Base-by-base conservation (phyloP, 2,797 vertebrate genomes). In the Ataeniobius toweri region DNA sequence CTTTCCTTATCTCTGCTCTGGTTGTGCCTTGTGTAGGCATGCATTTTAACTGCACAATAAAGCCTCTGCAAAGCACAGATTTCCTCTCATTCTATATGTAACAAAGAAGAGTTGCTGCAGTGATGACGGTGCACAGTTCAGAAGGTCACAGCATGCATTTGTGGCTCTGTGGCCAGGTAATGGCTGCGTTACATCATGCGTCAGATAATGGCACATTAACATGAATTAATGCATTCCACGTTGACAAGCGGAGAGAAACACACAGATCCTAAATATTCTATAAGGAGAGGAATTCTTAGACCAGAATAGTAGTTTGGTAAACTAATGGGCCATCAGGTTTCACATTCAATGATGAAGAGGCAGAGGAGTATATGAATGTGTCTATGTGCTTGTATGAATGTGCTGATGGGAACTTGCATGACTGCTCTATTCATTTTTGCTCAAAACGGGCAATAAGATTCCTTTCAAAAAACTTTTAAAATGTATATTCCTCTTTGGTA, bases 181-280 rank as follows among this genome's bases (percentile, higher is more conserved):
- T 91, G 78, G 89, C 82, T 78, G 76, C 80, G 90, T 93, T 93
- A 91, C 93, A 94, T 95, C 93, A 94, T 77, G 83, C 92, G 83
- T 93, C 92, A 92, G 89, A 94, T 93, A 93, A 93, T 90, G 92
- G 89, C 79, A 89, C 90, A 93, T 93, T 91, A 91, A 86, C 85
- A 92, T 95, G 92, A 94, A 94, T 31, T 94, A 93, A 95, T 92
- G 93, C 86, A 93, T 89, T 82, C 65, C 80, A 59, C 89, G 91
- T 93, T 94, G 93, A 94, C 93, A 91, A 86, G 91, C 18, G 58
- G 73, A 80, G 89, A 75, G 89, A 88, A 93, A 92, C 88, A 85
- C 85, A 91, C 84, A 79, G 69, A 88, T 89, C 91, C 87, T 92
- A 90, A 91, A 92, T 93, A 93, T 92, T 92, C 91, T 91, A 89